A percentile compares a stretch with the other conserved stretches of the same genome.
Conservation (phyloP, 2,888 invertebrate genomes). For the Chymomyza caudatula region DNA sequence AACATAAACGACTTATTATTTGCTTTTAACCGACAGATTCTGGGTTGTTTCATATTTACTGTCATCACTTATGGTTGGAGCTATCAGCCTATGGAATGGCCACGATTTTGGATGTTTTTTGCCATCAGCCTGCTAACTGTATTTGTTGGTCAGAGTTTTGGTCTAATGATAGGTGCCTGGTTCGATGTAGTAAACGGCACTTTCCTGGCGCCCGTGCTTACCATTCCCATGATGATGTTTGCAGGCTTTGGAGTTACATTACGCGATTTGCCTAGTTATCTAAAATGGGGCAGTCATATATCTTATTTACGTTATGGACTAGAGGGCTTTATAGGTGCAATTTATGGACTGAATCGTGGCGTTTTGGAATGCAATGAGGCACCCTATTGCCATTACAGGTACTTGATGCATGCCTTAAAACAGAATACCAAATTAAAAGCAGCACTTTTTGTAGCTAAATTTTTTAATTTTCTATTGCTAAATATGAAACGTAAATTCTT, state of each 20-base stretch:
- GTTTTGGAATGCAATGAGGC: slow-evolving; percentile 87
- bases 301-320: slow-evolving; percentile 95
- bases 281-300: slow-evolving; percentile 94
- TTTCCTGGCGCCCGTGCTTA: slow-evolving; percentile 93
- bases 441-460: background rate
- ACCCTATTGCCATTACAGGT: slow-evolving; percentile 89
- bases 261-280: slow-evolving; percentile 89
- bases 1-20: background rate
- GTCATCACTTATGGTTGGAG: slow-evolving; percentile 92
- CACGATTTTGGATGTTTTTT: slow-evolving; percentile 91
- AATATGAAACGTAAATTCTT: background rate
- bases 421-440: background rate
- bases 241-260: slow-evolving; percentile 96
- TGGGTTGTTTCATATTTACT: slow-evolving; percentile 85
- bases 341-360: slow-evolving; percentile 89
- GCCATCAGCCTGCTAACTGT: slow-evolving; percentile 88
- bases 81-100: slow-evolving; percentile 88
- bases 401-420: background rate
- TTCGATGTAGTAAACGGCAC: slow-evolving; percentile 94
- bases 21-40: slow-evolving; percentile 81
- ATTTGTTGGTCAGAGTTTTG: slow-evolving; percentile 94
- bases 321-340: slow-evolving; percentile 89
- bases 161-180: slow-evolving; percentile 93
- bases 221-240: slow-evolving; percentile 97
- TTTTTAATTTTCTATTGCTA: background rate